phyloP scores from a whole-genome alignment of 2,113 vertebrate species.

The Phalacrocorax aristotelis region DNA sequence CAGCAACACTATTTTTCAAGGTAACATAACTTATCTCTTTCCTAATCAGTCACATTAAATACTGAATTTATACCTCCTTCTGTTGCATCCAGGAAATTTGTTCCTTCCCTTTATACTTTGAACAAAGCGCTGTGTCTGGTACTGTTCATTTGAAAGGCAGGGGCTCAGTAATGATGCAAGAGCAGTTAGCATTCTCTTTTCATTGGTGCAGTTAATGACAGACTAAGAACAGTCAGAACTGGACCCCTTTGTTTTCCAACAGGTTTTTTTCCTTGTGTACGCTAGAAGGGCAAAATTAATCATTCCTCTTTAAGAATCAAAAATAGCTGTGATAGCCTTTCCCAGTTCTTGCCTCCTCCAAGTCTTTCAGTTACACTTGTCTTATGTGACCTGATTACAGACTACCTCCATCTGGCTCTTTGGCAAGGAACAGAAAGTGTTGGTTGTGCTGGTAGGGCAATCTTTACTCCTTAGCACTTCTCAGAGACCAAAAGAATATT shows the following conservation, averaged over 20 bases:
- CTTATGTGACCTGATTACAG: background rate
- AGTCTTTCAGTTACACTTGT: background rate
- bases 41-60: background rate
- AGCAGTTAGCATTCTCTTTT: background rate
- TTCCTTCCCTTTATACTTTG: background rate
- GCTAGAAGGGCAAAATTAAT: background rate
- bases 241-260: background rate
- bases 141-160: background rate
- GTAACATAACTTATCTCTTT: background rate
- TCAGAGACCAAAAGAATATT: background rate
- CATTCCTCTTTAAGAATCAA: background rate
- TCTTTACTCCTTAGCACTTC: background rate
- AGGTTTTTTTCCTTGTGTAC: background rate
- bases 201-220: background rate
- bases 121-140: background rate
- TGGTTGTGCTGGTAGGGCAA: background rate
- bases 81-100: background rate
- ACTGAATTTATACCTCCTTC: background rate
- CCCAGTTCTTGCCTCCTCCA: background rate
- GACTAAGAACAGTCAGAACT: background rate
- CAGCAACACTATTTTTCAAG: background rate
- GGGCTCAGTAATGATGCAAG: background rate
- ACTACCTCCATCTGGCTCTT: constrained; percentile 15
- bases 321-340: constrained; percentile 24
- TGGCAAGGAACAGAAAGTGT: background rate